Evolutionary conservation across 2,797 vertebrate genomes (phyloP).

Genomic region (Coccyzus lansbergi): DNA sequence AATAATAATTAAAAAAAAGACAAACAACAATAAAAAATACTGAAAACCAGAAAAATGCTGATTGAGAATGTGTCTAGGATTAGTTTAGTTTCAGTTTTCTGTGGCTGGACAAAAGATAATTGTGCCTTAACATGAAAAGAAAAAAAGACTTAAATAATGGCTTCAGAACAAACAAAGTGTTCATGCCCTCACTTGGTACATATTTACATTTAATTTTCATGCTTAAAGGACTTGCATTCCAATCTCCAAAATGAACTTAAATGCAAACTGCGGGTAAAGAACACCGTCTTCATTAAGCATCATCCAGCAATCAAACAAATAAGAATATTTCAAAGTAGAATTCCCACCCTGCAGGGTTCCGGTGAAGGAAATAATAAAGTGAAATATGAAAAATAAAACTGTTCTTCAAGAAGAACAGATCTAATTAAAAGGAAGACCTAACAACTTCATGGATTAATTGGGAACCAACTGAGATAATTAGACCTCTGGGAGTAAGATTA

Average conservation of each 20-base stretch:
- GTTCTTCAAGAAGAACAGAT: constrained; percentile 79
- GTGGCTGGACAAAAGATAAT: constrained; percentile 15
- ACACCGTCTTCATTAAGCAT: constrained; percentile 70
- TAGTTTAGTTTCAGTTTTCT: not conserved
- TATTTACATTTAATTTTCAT: constrained; percentile 71
- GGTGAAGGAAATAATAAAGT: constrained; percentile 79
- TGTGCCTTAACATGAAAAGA: not conserved
- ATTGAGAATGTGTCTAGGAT: not conserved
- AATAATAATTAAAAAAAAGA: not conserved
- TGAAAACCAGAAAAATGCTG: not conserved
- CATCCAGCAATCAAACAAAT: constrained; percentile 74
- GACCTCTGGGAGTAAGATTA: constrained; percentile 94
- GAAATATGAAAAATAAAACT: constrained; percentile 77
- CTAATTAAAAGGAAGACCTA: constrained; percentile 90
- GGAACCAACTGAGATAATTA: constrained; percentile 95
- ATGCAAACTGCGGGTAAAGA: constrained; percentile 60
- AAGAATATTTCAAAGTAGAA: constrained; percentile 75
- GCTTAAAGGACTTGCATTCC: constrained; percentile 37
- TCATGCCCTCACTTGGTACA: constrained; percentile 8
- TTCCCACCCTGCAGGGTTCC: constrained; percentile 73
- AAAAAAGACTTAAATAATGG: not conserved
- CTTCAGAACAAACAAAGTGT: constrained; percentile 29
- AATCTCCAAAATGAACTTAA: constrained; percentile 42
- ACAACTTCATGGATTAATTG: constrained; percentile 97
- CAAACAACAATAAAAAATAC: rapidly evolving